Evolutionary conservation across 2,888 invertebrate genomes (phyloP).

Genomic region (Drepanosiphum platanoidis): DNA sequence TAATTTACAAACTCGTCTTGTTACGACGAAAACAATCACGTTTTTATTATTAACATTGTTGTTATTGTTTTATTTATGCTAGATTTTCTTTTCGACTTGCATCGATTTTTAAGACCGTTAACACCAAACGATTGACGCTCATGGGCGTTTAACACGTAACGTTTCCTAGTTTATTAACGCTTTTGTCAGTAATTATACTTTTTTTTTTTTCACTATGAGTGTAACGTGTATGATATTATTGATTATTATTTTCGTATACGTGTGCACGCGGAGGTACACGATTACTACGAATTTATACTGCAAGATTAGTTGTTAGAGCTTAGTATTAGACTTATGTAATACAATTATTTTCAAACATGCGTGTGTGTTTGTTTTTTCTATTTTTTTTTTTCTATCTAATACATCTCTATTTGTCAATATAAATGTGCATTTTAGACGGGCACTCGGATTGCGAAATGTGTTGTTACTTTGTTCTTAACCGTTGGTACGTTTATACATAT

Average conservation of each 20-base stretch:
- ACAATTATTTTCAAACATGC: neutral
- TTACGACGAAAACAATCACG: too few relatives aligned
- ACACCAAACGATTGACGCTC: neutral
- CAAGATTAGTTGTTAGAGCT: neutral
- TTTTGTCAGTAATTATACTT: too few relatives aligned
- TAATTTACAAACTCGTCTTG: too few relatives aligned
- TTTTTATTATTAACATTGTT: too few relatives aligned
- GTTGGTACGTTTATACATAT: conserved; percentile 25
- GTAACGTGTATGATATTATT: neutral
- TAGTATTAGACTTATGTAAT: too few relatives aligned
- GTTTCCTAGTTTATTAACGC: too few relatives aligned
- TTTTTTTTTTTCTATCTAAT: neutral
- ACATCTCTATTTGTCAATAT: neutral
- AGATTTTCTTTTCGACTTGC: neutral
- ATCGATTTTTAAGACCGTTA: neutral
- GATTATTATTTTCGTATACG: neutral
- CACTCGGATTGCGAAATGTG: neutral
- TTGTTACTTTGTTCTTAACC: too few relatives aligned
- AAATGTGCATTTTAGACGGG: conserved; percentile 15
- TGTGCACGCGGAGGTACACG: too few relatives aligned
- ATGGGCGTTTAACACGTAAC: too few relatives aligned
- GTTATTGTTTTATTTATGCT: neutral
- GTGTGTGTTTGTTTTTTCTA: too few relatives aligned
- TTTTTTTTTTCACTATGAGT: too few relatives aligned
- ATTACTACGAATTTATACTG: neutral